Evolutionary conservation across 2,113 vertebrate species (phyloP).

Genomic region (Australoheros scitulus): DNA sequence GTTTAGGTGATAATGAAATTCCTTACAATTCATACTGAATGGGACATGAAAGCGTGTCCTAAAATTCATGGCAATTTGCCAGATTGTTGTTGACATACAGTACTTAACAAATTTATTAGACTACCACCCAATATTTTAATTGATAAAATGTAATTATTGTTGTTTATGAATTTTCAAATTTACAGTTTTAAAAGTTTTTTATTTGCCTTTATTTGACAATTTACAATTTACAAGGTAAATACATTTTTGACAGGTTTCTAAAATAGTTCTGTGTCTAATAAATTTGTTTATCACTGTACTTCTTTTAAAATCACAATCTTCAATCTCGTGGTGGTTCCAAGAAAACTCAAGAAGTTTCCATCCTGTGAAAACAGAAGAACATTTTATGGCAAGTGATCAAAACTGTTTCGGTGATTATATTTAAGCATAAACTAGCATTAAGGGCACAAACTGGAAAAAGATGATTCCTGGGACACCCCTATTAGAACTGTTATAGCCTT

Average conservation of each 20-base stretch:
- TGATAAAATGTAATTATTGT: too few relatives aligned
- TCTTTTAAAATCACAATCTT: background rate
- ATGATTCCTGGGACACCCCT: background rate
- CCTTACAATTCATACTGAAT: background rate
- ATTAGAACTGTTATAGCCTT: background rate
- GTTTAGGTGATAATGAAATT: background rate
- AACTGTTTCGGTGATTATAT: background rate
- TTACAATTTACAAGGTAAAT: too few relatives aligned
- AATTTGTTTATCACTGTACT: too few relatives aligned
- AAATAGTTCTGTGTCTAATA: too few relatives aligned
- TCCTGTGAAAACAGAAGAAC: background rate
- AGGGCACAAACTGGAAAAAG: background rate
- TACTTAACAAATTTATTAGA: too few relatives aligned
- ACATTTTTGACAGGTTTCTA: too few relatives aligned
- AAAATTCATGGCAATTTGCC: background rate
- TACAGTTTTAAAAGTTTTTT: too few relatives aligned
- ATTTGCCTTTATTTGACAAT: too few relatives aligned
- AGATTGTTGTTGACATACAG: background rate
- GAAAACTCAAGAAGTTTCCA: background rate
- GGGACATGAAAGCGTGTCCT: background rate
- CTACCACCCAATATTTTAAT: too few relatives aligned
- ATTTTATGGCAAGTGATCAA: background rate
- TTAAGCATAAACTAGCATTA: background rate
- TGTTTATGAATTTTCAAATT: too few relatives aligned
- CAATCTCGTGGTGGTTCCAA: background rate